Evolutionary conservation across 1,140 invertebrate species (phyloP).

Genomic region (Apis mellifera): Amel_HAv3.1 CM009940.2:8873501-8874000

Average conservation of each 20-base stretch:
- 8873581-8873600: slow-evolving; percentile 1
- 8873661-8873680: too few species aligned
- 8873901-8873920: neutral
- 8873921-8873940: neutral
- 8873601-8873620: neutral
- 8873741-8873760: neutral
- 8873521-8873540: slow-evolving; percentile 32
- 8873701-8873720: too few species aligned
- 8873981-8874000: neutral
- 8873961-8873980: neutral
- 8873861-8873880: neutral
- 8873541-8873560: slow-evolving; percentile 18
- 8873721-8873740: neutral
- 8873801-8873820: neutral
- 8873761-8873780: neutral
- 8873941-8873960: neutral
- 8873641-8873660: too few species aligned
- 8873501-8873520: slow-evolving; percentile 40
- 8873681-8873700: neutral
- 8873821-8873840: neutral
- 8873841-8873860: neutral
- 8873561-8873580: neutral
- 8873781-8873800: neutral
- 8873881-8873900: neutral
- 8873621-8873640: too few species aligned